Percentiles rank a stretch among this genome's conserved stretches.
Evolutionary conservation across 2,888 invertebrate species (phyloP).

Genomic region (Scaptomyza parva): DNA sequence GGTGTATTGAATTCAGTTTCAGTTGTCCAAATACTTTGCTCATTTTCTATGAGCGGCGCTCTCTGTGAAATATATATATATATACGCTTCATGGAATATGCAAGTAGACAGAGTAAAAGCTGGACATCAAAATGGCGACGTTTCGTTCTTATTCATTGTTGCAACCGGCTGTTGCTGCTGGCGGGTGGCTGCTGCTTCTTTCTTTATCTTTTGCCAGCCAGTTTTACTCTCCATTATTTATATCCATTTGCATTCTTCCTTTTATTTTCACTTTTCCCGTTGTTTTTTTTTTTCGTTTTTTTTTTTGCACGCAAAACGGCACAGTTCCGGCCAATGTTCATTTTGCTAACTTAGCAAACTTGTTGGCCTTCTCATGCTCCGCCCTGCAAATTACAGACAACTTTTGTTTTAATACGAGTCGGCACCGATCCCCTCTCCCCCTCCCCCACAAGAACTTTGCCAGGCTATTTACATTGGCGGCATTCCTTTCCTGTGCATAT

Average conservation of each 20-base stretch:
- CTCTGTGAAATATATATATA: no score
- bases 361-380: slow-evolving; percentile 28
- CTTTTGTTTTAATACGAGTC: slow-evolving; percentile 55
- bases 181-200: no score
- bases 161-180: slow-evolving; percentile 46
- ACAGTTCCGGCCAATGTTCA: slow-evolving; percentile 74
- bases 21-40: slow-evolving; percentile 28
- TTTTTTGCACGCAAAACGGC: slow-evolving; percentile 64
- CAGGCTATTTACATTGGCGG: slow-evolving; percentile 22
- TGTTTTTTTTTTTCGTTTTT: slow-evolving; percentile 3
- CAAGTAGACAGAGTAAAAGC: slow-evolving; percentile 66
- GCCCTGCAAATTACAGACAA: slow-evolving; percentile 61
- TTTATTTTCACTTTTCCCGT: neutral
- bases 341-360: slow-evolving; percentile 66
- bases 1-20: slow-evolving; percentile 39
- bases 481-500: slow-evolving; percentile 31
- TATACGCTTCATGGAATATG: slow-evolving; percentile 70
- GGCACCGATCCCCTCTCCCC: no score
- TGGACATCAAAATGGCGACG: slow-evolving; percentile 65
- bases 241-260: slow-evolving; percentile 4
- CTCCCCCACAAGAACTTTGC: neutral
- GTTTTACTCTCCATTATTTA: slow-evolving; percentile 42
- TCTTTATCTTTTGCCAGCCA: slow-evolving; percentile 56
- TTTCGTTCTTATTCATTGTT: slow-evolving; percentile 47
- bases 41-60: slow-evolving; percentile 20